phyloP scores from a whole-genome alignment of 2,113 vertebrate genomes.

The Petaurus breviceps region DNA sequence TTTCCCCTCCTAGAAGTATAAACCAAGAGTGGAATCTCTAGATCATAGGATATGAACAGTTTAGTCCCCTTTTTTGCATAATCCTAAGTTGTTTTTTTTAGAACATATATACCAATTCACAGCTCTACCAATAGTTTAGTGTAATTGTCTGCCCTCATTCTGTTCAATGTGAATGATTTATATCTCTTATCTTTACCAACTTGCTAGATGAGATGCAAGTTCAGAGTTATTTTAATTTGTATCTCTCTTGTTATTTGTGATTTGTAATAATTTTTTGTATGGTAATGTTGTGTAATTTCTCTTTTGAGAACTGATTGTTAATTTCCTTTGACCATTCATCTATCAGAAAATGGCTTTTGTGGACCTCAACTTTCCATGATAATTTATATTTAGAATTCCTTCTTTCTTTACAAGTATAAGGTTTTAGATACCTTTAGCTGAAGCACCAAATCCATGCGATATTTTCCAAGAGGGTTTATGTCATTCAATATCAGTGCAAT shows the following conservation, averaged over 20 bases:
- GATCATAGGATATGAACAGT: not conserved
- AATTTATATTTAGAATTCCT: not conserved
- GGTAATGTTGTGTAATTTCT: not conserved
- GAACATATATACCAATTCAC: not conserved
- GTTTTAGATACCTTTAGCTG: conserved; percentile 91
- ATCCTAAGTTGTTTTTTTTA: not conserved
- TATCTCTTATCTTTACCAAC: not conserved
- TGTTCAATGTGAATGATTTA: not conserved
- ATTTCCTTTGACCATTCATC: not conserved
- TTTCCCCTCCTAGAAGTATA: not conserved
- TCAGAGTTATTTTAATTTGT: not conserved
- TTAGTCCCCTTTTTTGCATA: not conserved
- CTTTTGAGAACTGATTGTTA: not conserved
- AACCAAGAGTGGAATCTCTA: not conserved
- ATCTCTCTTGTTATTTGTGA: not conserved
- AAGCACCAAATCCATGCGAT: conserved; percentile 95
- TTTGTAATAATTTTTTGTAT: not conserved
- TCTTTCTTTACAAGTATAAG: not conserved
- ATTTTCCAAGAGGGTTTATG: conserved; percentile 95
- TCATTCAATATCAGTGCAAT: conserved; percentile 97
- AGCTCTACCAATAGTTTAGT: not conserved
- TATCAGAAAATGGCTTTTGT: not conserved
- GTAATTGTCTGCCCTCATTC: not conserved
- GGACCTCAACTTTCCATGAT: not conserved
- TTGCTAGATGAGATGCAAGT: not conserved